A percentile compares a stretch with the other conserved stretches of the same genome.
Conservation (phyloP, 2,113 vertebrate species). For the Oncorhynchus nerka region DNA sequence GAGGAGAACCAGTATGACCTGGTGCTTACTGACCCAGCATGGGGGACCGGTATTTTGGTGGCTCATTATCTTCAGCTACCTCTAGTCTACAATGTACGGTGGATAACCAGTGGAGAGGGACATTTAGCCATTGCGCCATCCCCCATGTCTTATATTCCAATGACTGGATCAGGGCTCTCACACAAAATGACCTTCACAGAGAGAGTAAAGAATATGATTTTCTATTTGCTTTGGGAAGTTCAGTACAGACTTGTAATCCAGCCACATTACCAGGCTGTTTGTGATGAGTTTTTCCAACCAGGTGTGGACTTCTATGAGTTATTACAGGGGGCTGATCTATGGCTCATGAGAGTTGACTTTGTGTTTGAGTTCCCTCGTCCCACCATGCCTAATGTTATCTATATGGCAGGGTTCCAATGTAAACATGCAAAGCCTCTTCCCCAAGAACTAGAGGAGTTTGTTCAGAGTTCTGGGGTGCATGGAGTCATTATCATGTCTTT, state of each 20-base stretch:
- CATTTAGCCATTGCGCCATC: conserved; percentile 64
- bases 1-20: conserved; percentile 60
- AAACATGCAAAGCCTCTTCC: too few species aligned
- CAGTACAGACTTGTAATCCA: conserved; percentile 42
- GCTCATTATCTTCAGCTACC: conserved; percentile 46
- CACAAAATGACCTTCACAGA: conserved; percentile 69
- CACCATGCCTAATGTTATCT: too few species aligned
- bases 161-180: conserved; percentile 52
- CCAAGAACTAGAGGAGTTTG: too few species aligned
- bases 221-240: conserved; percentile 29
- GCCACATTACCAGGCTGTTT: conserved; percentile 43
- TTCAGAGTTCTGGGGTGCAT: too few species aligned
- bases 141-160: conserved; percentile 66
- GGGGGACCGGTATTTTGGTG: too few species aligned
- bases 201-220: conserved; percentile 2
- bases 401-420: too few species aligned
- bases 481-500: conserved; percentile 67
- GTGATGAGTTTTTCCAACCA: conserved; percentile 61
- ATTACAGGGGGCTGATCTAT: too few species aligned
- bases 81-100: conserved; percentile 64
- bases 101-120: conserved; percentile 59
- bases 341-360: too few species aligned
- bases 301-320: conserved; percentile 42
- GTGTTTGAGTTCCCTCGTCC: too few species aligned
- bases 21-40: conserved; percentile 17